Percentiles rank a stretch among this genome's conserved stretches.
phyloP scores from a whole-genome alignment of 2,888 invertebrate species.

The Aporophyla lueneburgensis region DNA sequence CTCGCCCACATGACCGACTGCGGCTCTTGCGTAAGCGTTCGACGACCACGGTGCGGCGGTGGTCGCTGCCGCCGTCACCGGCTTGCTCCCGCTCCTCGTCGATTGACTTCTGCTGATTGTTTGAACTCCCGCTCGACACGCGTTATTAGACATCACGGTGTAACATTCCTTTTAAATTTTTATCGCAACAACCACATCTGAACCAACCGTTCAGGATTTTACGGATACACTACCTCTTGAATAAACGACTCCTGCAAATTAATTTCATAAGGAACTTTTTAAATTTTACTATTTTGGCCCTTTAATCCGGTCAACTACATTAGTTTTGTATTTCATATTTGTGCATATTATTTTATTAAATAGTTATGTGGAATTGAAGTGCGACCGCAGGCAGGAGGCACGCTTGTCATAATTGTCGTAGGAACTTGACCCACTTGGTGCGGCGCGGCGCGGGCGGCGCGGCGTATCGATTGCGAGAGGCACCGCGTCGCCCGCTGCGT shows the following conservation, averaged over 20 bases:
- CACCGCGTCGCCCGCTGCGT: constrained; percentile 87
- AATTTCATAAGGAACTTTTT: neutral
- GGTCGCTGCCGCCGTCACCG: constrained; percentile 69
- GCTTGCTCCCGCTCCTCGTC: constrained; percentile 72
- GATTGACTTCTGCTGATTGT: constrained; percentile 76
- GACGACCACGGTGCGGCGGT: constrained; percentile 80
- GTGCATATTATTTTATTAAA: constrained; percentile 35
- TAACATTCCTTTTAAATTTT: constrained; percentile 30
- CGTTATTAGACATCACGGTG: constrained; percentile 57
- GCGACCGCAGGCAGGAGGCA: constrained; percentile 75
- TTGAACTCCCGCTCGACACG: constrained; percentile 66
- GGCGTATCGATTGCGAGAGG: constrained; percentile 87
- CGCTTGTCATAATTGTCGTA: constrained; percentile 86
- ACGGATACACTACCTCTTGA: neutral
- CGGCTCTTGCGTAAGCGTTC: constrained; percentile 89
- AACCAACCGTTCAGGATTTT: neutral
- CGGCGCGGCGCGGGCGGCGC: constrained; percentile 81
- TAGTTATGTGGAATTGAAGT: constrained; percentile 60
- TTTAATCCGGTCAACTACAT: neutral
- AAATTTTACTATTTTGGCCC: neutral
- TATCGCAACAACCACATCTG: neutral
- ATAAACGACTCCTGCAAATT: too few species aligned
- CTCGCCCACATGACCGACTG: constrained; percentile 87
- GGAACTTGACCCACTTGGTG: constrained; percentile 90
- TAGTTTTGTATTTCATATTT: neutral